Percentiles rank a stretch among this genome's conserved stretches.
Conservation (phyloP, 2,797 vertebrate genomes). For the Rhinoraja longicauda region DNA sequence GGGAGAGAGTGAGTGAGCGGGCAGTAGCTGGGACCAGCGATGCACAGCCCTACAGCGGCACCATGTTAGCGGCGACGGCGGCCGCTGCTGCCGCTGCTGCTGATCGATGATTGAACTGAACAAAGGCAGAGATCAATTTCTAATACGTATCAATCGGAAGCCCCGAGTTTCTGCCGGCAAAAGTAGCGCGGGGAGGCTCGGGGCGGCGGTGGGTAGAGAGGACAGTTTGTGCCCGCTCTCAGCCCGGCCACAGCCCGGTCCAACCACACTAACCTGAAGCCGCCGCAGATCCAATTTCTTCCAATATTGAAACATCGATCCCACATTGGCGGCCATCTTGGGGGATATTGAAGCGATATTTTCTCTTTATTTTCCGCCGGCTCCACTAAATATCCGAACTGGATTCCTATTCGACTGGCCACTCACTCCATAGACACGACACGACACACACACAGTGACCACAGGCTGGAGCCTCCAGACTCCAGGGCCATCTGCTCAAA, state of each 20-base stretch:
- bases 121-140: constrained; percentile 97
- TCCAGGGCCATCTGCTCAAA: background rate
- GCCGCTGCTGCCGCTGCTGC: constrained; percentile 46
- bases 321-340: constrained; percentile 98
- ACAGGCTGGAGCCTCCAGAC: background rate
- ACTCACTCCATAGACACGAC: constrained; percentile 17
- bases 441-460: background rate
- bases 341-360: constrained; percentile 81
- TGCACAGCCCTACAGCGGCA: constrained; percentile 57
- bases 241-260: constrained; percentile 50
- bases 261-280: constrained; percentile 82
- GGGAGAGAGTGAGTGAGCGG: no score
- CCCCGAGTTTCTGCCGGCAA: constrained; percentile 44
- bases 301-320: constrained; percentile 95
- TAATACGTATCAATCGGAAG: constrained; percentile 85
- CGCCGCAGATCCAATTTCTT: constrained; percentile 92
- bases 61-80: constrained; percentile 56
- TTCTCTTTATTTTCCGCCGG: constrained; percentile 59
- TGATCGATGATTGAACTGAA: constrained; percentile 92
- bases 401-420: constrained; percentile 66
- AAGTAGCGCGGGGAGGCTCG: constrained; percentile 39
- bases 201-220: constrained; percentile 41
- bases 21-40: constrained; percentile 44
- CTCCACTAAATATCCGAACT: constrained; percentile 84
- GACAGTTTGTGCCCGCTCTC: constrained; percentile 40